These are phyloP conservation scores for Neoniphon sammara DNA, from an alignment of 2,797 vertebrate genomes.

Conservation along the genomic window DNA sequence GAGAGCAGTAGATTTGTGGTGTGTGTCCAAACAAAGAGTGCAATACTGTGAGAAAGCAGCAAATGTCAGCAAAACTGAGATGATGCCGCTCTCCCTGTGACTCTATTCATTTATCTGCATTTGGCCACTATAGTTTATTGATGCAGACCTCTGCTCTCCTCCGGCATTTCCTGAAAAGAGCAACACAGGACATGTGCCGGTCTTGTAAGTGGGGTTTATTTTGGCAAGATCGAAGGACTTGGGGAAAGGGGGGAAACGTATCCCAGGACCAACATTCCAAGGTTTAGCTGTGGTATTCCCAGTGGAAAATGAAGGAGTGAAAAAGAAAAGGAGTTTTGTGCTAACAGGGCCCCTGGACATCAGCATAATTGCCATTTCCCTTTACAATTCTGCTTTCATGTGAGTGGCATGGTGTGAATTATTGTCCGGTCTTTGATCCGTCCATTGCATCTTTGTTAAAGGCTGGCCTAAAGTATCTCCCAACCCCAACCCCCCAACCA, in stretches of 20 bases:
- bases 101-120: constrained; percentile 75
- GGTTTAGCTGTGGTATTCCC: constrained; percentile 81
- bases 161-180: constrained; percentile 83
- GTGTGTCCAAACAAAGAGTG: constrained; percentile 46
- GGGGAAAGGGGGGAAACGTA: constrained; percentile 43
- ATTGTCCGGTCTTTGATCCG: constrained; percentile 66
- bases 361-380: constrained; percentile 63
- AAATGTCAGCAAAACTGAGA: constrained; percentile 38
- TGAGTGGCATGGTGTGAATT: constrained; percentile 72
- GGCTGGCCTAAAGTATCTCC: constrained; percentile 26
- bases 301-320: constrained; percentile 65
- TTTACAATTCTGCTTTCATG: constrained; percentile 65
- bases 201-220: constrained; percentile 82
- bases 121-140: constrained; percentile 75
- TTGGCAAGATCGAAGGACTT: constrained; percentile 77
- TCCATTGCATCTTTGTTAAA: constrained; percentile 64
- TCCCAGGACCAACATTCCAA: constrained; percentile 80
- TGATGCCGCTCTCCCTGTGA: constrained; percentile 49
- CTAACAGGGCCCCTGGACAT: constrained; percentile 69
- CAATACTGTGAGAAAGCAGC: constrained; percentile 32
- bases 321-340: constrained; percentile 75
- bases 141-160: constrained; percentile 77
- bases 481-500: constrained; percentile 27
- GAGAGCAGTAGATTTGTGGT: constrained; percentile 26
- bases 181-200: constrained; percentile 80